Percentiles rank a stretch among this genome's conserved stretches.
These are phyloP conservation scores for Bettongia penicillata DNA, from an alignment of 2,113 vertebrate species.

Conservation along the genomic window DNA sequence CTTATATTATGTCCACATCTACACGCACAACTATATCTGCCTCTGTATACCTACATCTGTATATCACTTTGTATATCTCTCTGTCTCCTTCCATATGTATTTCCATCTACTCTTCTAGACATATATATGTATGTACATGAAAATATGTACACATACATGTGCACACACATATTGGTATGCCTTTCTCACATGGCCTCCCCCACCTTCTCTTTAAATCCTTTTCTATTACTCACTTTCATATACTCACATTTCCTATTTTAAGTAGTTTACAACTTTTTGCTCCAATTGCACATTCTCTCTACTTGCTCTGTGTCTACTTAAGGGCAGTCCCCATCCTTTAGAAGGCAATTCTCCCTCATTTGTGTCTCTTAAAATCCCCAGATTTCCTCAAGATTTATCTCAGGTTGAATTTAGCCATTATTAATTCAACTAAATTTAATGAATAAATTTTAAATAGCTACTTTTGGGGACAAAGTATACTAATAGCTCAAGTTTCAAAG, in stretches of 20 bases:
- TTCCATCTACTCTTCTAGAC: no score
- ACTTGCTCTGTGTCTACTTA: not conserved
- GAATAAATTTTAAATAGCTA: not conserved
- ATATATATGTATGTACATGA: no score
- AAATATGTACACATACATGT: rapidly evolving
- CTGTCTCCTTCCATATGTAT: no score
- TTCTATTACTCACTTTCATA: not conserved
- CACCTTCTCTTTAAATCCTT: not conserved
- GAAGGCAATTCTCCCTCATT: not conserved
- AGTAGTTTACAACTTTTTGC: not conserved
- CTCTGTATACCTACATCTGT: no score
- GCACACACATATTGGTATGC: not conserved
- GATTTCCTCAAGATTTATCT: not conserved
- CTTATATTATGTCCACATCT: no score
- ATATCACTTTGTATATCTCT: no score
- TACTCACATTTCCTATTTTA: not conserved
- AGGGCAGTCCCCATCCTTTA: not conserved
- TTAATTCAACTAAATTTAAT: not conserved
- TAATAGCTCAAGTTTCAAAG: not conserved
- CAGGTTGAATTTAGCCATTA: not conserved
- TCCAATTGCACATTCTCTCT: not conserved
- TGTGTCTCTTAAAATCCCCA: not conserved
- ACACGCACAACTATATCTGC: no score
- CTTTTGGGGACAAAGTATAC: not conserved
- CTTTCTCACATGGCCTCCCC: not conserved